Conservation (phyloP, 2,113 vertebrate genomes). For the Catagonus wagneri region DNA sequence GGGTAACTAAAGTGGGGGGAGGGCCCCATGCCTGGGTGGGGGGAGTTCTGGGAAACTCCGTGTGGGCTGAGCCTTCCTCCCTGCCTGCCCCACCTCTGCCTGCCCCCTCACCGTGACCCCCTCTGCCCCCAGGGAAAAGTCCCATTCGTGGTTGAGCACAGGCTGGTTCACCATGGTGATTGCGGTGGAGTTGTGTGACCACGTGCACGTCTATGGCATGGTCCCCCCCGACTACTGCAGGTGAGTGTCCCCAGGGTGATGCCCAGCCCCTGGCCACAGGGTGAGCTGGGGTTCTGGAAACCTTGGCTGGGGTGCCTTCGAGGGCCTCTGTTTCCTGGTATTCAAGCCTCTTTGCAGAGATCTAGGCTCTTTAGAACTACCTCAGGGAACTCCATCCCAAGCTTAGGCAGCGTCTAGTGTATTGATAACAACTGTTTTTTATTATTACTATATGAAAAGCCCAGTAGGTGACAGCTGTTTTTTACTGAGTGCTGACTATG, state of each 20-base stretch:
- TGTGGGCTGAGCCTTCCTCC: background rate
- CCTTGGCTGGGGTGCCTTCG: background rate
- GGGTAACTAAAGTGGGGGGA: background rate
- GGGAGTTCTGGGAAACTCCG: accelerated
- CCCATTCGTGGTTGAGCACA: constrained; percentile 97
- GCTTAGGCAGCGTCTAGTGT: background rate
- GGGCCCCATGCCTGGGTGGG: accelerated
- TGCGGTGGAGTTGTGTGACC: constrained; percentile 95
- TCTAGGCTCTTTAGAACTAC: background rate
- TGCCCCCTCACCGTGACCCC: background rate
- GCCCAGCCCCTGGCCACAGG: background rate
- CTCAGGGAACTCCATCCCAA: background rate
- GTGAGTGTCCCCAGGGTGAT: constrained; percentile 82
- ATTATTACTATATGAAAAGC: background rate
- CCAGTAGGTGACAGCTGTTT: background rate
- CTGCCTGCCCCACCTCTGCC: no score
- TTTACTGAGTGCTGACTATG: background rate
- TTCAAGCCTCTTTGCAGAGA: background rate
- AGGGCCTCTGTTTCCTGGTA: background rate
- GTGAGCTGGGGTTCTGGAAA: background rate
- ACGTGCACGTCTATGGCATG: constrained; percentile 97
- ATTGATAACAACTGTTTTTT: background rate
- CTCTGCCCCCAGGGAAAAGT: constrained; percentile 90
- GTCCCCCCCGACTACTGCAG: constrained; percentile 95
- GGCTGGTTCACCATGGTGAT: constrained; percentile 99